These are phyloP conservation scores for Keiferia lycopersicella DNA, from an alignment of 2,888 invertebrate species.

Conservation along the genomic window DNA sequence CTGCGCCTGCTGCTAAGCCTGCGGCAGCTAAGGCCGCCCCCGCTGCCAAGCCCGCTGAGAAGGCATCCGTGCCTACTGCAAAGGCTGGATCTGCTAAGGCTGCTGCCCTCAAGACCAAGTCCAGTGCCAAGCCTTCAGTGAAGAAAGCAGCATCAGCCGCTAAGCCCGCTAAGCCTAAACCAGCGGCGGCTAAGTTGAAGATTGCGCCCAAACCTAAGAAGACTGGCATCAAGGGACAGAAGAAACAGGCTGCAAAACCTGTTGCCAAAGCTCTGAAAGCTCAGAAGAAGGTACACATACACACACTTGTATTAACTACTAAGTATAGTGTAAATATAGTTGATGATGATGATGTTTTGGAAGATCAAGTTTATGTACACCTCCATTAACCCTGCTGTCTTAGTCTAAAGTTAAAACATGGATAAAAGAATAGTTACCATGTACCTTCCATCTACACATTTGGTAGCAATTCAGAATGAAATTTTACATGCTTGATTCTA, in stretches of 20 bases:
- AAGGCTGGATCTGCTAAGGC: constrained; percentile 80
- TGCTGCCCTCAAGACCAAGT: constrained; percentile 74
- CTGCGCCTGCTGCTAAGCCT: constrained; percentile 66
- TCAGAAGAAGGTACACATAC: constrained; percentile 87
- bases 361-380: too few relatives aligned
- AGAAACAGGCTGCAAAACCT: constrained; percentile 74
- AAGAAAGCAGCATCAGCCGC: constrained; percentile 77
- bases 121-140: constrained; percentile 75
- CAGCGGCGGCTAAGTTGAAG: constrained; percentile 74
- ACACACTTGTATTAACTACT: too few relatives aligned
- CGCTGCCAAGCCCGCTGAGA: constrained; percentile 68
- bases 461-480: too few relatives aligned
- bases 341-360: too few relatives aligned
- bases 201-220: constrained; percentile 80
- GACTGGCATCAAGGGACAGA: constrained; percentile 79
- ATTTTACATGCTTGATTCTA: too few relatives aligned
- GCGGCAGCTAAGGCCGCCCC: constrained; percentile 69
- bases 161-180: constrained; percentile 74
- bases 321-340: too few relatives aligned
- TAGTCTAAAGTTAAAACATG: too few relatives aligned
- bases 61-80: constrained; percentile 62
- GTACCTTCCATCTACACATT: too few relatives aligned
- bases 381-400: too few relatives aligned
- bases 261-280: constrained; percentile 91
- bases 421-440: too few relatives aligned